Base-by-base conservation (phyloP, 2,113 vertebrate genomes). In the Dascyllus trimaculatus region DNA sequence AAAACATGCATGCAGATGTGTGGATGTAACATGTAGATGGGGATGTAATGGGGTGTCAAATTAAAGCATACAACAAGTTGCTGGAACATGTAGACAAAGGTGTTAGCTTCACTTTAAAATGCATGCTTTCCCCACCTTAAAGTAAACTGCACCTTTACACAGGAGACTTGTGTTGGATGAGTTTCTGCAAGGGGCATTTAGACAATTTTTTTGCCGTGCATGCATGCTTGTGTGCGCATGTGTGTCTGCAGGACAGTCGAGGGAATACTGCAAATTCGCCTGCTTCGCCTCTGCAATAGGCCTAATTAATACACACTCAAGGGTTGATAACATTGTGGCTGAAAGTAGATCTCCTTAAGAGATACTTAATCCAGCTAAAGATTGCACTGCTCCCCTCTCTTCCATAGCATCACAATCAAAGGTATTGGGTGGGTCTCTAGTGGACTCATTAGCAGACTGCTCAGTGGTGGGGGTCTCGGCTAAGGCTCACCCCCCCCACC, bases 391-490 rank as follows among this genome's bases (percentile, higher is more conserved):
- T 94, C 86, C 78, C 60, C 84, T 91, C 86, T 88, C 87, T 73
- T 88, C 65, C 83, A 64, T 72, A 74, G 91, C 79, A 93, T 89
- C 90, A 84, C 90, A 94, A 93, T 91, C 90, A 94, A 93, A 93
- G 90, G 89, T 89, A 90, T 85, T 65, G 75, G 80, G 80, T 72
- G 65, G 78, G 92, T 95, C 86, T 95, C 92, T 88, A 81, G 92
- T 92, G 92, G 92, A 92, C 93, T 95, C 92, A 95, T 95, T 94
- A 95, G 93, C 76, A 75, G 84, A 82, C 75, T 78, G 80, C 85
- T 85, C 85, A 89, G 82, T 73, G 69, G 83, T 78, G 68, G 81
- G 92, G 85, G 88, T 82, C 81, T 90, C 74, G 9, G 81, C 64
- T 72, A 61, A 84, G 80, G 59, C 53, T 26, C 66, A 72, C 53